A percentile compares a stretch with the other conserved stretches of the same genome.
phyloP scores from a whole-genome alignment of 2,797 vertebrate genomes.

The Phoebastria nigripes region DNA sequence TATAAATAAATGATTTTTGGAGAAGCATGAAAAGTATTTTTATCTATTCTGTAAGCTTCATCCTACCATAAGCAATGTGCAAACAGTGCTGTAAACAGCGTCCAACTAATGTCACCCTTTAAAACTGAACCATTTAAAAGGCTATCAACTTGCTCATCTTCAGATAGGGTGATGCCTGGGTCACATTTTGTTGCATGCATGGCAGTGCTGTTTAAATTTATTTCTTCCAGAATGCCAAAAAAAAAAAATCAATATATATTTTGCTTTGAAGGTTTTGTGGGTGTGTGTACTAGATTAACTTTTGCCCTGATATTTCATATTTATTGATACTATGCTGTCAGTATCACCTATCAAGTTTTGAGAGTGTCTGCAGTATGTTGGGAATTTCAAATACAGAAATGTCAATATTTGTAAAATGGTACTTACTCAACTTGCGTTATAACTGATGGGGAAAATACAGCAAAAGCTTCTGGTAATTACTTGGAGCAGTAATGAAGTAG shows the following conservation, averaged over 20 bases:
- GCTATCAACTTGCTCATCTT: not conserved
- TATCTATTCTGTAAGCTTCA: not conserved
- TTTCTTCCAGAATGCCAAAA: not conserved
- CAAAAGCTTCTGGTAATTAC: not conserved
- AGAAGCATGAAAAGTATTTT: not conserved
- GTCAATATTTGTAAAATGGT: not conserved
- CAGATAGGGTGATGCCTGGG: not conserved
- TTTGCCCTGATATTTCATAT: not conserved
- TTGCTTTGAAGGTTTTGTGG: not conserved
- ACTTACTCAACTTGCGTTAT: not conserved
- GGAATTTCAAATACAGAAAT: not conserved
- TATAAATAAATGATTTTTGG: not conserved
- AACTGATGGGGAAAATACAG: not conserved
- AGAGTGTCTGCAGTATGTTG: not conserved
- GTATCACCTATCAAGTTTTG: accelerated
- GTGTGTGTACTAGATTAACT: not conserved
- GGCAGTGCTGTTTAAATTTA: not conserved
- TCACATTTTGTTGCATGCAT: not conserved
- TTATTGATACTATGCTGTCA: not conserved
- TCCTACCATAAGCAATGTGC: not conserved
- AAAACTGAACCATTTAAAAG: not conserved
- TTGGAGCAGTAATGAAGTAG: not conserved
- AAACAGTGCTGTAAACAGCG: not conserved
- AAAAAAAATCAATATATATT: not conserved
- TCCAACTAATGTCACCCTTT: not conserved